Evolutionary conservation across 2,113 vertebrate genomes (phyloP).

Genomic region (Onychostruthus taczanowskii): DNA sequence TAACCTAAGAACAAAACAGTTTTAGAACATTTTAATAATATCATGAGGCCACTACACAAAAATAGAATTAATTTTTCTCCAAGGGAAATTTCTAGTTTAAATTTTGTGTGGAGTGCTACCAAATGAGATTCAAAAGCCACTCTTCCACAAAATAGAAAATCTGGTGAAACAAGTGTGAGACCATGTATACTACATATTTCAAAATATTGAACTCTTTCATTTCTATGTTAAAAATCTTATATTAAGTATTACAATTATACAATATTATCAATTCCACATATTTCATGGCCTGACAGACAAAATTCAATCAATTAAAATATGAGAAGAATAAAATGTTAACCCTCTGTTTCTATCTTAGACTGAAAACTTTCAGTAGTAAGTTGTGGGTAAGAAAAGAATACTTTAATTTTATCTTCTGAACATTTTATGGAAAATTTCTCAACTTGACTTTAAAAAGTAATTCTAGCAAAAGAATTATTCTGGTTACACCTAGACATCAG

Average conservation of each 20-base stretch:
- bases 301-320: not conserved
- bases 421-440: not conserved
- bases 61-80: not conserved
- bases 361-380: not conserved
- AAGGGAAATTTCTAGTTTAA: not conserved
- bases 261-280: not conserved
- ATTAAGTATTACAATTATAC: not conserved
- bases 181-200: not conserved
- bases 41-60: fast-evolving
- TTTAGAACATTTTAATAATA: not conserved
- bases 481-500: not conserved
- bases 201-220: not conserved
- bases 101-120: not conserved
- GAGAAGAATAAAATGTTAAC: not conserved
- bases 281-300: not conserved
- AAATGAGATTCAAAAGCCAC: not conserved
- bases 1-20: not conserved
- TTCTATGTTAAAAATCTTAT: not conserved
- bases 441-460: not conserved
- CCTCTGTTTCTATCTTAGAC: not conserved
- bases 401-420: not conserved
- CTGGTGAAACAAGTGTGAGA: not conserved
- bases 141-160: not conserved
- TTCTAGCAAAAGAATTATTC: not conserved
- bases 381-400: not conserved